These are phyloP conservation scores for Hybos culiciformis DNA, from an alignment of 2,888 invertebrate species.

Conservation along the genomic window DNA sequence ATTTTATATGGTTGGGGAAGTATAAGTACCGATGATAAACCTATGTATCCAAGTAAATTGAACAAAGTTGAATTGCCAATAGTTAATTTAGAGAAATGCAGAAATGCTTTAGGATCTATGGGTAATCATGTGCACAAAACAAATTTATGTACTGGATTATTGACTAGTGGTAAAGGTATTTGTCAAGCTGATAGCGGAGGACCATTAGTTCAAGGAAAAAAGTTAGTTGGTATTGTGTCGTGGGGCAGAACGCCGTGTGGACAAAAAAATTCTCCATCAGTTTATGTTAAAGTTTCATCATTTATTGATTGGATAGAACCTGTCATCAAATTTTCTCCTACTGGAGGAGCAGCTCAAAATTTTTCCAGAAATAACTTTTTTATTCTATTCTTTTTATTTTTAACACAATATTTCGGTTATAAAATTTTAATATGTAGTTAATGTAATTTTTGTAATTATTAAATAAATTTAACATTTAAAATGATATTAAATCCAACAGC, in stretches of 20 bases:
- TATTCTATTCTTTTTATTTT: too few relatives aligned
- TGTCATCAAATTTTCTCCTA: too few relatives aligned
- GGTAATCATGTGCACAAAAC: constrained; percentile 33
- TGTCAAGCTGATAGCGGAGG: constrained; percentile 33
- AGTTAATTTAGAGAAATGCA: constrained; percentile 25
- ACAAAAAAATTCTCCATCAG: constrained; percentile 33
- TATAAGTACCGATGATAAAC: constrained; percentile 28
- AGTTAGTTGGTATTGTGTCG: constrained; percentile 39
- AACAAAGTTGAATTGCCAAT: constrained; percentile 29
- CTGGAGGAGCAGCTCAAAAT: too few relatives aligned
- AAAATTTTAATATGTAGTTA: too few relatives aligned
- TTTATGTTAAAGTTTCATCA: constrained; percentile 38
- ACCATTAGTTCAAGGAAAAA: constrained; percentile 30
- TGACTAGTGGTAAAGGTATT: constrained; percentile 29
- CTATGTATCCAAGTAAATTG: constrained; percentile 26
- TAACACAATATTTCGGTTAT: too few relatives aligned
- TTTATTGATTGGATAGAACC: constrained; percentile 33
- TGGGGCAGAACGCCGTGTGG: constrained; percentile 40
- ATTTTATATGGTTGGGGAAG: constrained; percentile 33
- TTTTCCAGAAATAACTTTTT: too few relatives aligned
- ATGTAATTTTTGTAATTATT: too few relatives aligned
- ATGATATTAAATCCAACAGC: too few relatives aligned
- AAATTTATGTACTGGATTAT: constrained; percentile 31
- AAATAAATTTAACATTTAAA: too few relatives aligned
- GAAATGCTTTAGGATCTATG: constrained; percentile 24